phyloP scores from a whole-genome alignment of 2,113 vertebrate genomes.

The Apeltes quadracus region DNA sequence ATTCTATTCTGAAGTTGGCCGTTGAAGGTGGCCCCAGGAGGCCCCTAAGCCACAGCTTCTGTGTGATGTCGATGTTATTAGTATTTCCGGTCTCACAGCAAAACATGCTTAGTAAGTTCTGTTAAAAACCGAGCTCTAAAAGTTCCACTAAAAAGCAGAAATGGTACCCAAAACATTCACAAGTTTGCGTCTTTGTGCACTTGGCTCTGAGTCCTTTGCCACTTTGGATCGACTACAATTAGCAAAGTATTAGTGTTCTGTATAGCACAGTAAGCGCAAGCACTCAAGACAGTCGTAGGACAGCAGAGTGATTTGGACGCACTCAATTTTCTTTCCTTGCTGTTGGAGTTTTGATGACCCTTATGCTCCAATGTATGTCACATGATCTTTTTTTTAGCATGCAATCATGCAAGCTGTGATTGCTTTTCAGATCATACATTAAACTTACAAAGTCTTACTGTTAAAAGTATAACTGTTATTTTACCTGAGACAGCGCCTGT shows the following conservation, averaged over 20 bases:
- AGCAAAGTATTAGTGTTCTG: neutral
- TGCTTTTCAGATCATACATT: neutral
- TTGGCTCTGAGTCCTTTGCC: no score
- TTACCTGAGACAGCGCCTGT: slow-evolving; percentile 16
- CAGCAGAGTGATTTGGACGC: neutral
- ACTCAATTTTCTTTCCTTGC: neutral
- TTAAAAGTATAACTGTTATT: neutral
- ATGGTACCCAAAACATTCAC: neutral
- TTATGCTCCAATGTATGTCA: no score
- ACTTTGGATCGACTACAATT: no score
- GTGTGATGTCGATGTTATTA: neutral
- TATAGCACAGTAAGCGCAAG: neutral
- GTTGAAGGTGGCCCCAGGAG: neutral
- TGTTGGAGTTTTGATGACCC: neutral
- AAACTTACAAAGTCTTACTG: neutral
- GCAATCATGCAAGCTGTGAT: neutral
- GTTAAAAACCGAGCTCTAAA: neutral
- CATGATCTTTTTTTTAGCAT: neutral
- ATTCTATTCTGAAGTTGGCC: neutral
- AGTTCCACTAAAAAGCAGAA: neutral
- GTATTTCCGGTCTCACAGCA: neutral
- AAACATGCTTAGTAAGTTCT: neutral
- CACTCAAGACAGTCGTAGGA: neutral
- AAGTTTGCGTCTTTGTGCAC: no score
- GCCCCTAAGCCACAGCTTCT: neutral